A percentile compares a stretch with the other conserved stretches of the same genome.
Evolutionary conservation across 2,888 invertebrate genomes (phyloP).

Genomic region (Oxyscelio sp.): DNA sequence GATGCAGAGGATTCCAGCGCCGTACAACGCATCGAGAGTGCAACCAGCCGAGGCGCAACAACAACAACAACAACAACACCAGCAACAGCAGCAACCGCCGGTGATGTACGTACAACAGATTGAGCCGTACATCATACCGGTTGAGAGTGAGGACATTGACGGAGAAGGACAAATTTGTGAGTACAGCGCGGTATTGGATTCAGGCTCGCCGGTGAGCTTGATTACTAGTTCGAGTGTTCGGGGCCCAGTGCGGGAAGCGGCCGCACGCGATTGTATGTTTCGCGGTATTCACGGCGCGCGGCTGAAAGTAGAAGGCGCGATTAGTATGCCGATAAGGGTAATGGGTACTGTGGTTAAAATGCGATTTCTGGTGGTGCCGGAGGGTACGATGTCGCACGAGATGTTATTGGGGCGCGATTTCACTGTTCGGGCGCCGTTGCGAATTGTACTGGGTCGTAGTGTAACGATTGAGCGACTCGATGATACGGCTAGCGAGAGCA

Average conservation of each 20-base stretch:
- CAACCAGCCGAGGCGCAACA: background rate
- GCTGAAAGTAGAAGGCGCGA: background rate
- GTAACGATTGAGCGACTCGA: background rate
- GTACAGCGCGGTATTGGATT: background rate
- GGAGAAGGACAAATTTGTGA: background rate
- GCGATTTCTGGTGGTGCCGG: conserved; percentile 11
- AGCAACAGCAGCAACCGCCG: background rate
- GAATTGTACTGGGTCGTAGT: background rate
- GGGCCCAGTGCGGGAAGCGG: background rate
- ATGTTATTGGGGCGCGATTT: conserved; percentile 11
- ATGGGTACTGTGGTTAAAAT: background rate
- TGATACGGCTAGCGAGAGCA: background rate
- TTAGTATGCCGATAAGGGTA: background rate
- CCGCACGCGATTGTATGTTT: background rate
- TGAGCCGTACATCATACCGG: conserved; percentile 20
- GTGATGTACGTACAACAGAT: background rate
- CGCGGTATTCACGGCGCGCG: conserved; percentile 13
- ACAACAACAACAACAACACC: too few relatives aligned
- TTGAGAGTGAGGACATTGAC: background rate
- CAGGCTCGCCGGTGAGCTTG: conserved; percentile 10
- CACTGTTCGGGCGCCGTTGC: background rate
- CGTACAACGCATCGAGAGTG: background rate
- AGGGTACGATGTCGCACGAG: conserved; percentile 5
- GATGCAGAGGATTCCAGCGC: background rate
- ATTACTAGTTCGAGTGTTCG: background rate